These are phyloP conservation scores for Neogobius melanostomus DNA, from an alignment of 2,113 vertebrate genomes.

Conservation along the genomic window DNA sequence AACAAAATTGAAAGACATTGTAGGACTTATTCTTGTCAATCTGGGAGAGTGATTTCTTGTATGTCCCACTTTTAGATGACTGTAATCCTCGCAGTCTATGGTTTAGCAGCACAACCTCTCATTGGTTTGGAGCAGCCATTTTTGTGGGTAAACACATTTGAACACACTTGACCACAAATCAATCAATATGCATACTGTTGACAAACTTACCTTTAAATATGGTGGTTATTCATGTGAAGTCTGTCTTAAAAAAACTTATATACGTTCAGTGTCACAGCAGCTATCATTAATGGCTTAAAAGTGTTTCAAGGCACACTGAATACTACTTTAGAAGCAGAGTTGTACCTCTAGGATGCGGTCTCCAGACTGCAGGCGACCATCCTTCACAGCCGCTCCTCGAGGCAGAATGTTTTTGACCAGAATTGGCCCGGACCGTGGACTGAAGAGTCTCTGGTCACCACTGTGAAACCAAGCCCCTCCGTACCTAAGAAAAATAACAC, in stretches of 20 bases:
- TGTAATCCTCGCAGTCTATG: background rate
- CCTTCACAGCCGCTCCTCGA: constrained; percentile 93
- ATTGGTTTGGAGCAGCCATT: too few relatives aligned
- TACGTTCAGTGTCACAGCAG: too few relatives aligned
- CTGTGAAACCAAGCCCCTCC: constrained; percentile 96
- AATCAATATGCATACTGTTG: too few relatives aligned
- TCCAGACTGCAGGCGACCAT: constrained; percentile 93
- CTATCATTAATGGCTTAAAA: too few relatives aligned
- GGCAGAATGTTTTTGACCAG: constrained; percentile 97
- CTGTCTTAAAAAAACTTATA: too few relatives aligned
- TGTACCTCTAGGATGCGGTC: constrained; percentile 94
- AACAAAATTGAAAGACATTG: background rate
- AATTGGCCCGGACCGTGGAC: constrained; percentile 91
- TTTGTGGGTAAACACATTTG: too few relatives aligned
- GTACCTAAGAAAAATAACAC: constrained; percentile 73
- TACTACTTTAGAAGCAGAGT: too few relatives aligned
- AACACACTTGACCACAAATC: too few relatives aligned
- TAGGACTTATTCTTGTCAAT: background rate
- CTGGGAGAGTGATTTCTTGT: background rate
- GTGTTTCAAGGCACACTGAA: too few relatives aligned
- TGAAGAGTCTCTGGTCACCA: constrained; percentile 96
- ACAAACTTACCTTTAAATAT: too few relatives aligned
- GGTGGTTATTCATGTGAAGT: too few relatives aligned
- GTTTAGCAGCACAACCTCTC: background rate
- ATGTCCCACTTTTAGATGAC: background rate